Evolutionary conservation across 1,140 invertebrate genomes (phyloP).

Genomic region (Lucilia sericata): DNA sequence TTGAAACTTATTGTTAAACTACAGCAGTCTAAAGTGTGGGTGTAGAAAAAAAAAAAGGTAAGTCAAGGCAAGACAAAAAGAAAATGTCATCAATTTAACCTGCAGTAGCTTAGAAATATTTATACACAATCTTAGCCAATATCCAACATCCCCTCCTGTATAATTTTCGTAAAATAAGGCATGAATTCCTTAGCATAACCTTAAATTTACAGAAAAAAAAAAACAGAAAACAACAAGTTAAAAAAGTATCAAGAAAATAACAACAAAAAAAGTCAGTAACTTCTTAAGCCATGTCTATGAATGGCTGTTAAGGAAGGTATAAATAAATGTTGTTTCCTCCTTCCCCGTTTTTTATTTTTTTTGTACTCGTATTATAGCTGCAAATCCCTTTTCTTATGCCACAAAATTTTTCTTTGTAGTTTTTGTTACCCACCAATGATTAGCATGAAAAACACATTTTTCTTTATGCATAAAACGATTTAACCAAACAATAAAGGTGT

Average conservation of each 20-base stretch:
- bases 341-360: neutral
- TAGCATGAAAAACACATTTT: constrained; percentile 44
- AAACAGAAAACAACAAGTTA: neutral
- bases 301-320: neutral
- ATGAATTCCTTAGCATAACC: constrained; percentile 22
- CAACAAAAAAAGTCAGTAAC: neutral
- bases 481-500: constrained; percentile 12
- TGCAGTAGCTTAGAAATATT: neutral
- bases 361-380: neutral
- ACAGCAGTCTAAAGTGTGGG: neutral
- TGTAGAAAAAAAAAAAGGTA: neutral
- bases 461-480: constrained; percentile 35
- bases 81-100: constrained; percentile 24
- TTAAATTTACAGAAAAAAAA: neutral
- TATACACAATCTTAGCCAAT: neutral
- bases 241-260: neutral
- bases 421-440: constrained; percentile 35
- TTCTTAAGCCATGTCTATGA: constrained; percentile 23
- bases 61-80: neutral
- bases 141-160: neutral
- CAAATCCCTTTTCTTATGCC: constrained; percentile 30
- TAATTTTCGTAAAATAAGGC: neutral
- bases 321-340: neutral
- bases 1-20: constrained; percentile 12
- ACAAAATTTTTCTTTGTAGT: neutral